Base-by-base conservation (phyloP, 2,888 invertebrate species). In the Zootermopsis nevadensis region DNA sequence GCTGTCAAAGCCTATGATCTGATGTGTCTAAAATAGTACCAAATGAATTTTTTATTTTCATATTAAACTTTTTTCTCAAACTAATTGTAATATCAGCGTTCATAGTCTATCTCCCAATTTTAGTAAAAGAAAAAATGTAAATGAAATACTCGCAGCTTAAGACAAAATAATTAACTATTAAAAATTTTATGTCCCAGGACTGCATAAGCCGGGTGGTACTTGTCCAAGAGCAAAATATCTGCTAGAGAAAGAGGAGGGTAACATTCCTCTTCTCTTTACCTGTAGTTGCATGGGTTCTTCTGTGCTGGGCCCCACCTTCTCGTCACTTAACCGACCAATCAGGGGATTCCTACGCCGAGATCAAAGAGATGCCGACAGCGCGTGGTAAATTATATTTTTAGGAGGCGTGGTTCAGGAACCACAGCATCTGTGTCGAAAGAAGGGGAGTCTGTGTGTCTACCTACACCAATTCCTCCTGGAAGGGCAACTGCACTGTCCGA, bases 291-390 rank as follows among this genome's bases (percentile, higher is more conserved):
- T 19, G 31, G 31, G 24, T 74, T 74, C 74, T 19, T 24, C 38
- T 8, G 19, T 7, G 22, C 6, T 33, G 6, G 27, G 31, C 74
- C 38, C 19, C 74, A 24, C 74, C 38, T 38, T 38, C 74, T 74
- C 60, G 38, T 38, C 31, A 31, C 22, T 27, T 24, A n/a, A 33
- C 24, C 74, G 42, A 35, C 83, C 83, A 83, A 83, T 83, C 27
- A 60, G 55, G 27, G n/a, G 1, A 19, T 30, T 30, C 53, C n/a
- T 60, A n/a, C 27, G 55, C 19, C 33, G 12, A 80, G 76, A 74
- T 83, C 67, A 83, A 83, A 83, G 83, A 15, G 35, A 48, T 33
- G 67, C 83, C 83, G 83, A 31, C 55, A 30, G 67, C 35, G 81
- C 83, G 48, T 81, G 83, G 81, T 77, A 53, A 76, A 83, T 80